Evolutionary conservation across 92 coral and sea anemone genomes (phyloP).

Genomic region (Palythoa grandiflora): DNA sequence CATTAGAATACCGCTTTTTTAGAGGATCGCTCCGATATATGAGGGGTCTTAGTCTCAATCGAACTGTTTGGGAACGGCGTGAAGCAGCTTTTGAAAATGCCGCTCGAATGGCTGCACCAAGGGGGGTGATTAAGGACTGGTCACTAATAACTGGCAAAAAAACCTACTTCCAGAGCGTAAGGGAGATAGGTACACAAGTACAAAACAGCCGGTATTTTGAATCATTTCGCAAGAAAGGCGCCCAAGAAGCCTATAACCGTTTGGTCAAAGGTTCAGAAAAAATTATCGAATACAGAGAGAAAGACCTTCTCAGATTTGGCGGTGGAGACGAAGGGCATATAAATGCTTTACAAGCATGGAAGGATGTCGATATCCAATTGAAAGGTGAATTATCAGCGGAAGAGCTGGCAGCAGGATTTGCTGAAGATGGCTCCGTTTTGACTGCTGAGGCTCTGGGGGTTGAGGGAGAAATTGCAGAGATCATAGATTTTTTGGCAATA

Average conservation of each 20-base stretch:
- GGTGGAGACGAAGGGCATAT: not conserved
- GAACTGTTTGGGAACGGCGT: not conserved
- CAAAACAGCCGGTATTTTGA: not conserved
- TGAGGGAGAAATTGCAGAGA: not conserved
- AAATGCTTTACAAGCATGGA: not conserved
- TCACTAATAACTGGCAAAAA: not conserved
- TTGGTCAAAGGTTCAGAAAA: not conserved
- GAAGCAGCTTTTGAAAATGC: not conserved
- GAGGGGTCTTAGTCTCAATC: not conserved
- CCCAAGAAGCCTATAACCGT: not conserved
- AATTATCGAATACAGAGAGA: not conserved
- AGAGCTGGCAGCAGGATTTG: not conserved
- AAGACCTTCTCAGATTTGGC: not conserved
- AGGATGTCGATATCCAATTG: not conserved
- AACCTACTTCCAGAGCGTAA: not conserved
- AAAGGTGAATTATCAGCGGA: not conserved
- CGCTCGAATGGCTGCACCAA: not conserved
- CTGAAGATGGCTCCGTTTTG: not conserved
- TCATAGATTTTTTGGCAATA: not conserved
- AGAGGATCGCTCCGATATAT: not conserved
- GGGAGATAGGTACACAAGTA: not conserved
- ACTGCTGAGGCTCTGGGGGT: not conserved
- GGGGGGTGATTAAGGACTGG: too few species aligned
- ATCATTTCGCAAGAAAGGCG: not conserved
- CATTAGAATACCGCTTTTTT: slow-evolving; percentile 15